Evolutionary conservation across 2,888 invertebrate genomes (phyloP).

Genomic region (Atherix ibis): DNA sequence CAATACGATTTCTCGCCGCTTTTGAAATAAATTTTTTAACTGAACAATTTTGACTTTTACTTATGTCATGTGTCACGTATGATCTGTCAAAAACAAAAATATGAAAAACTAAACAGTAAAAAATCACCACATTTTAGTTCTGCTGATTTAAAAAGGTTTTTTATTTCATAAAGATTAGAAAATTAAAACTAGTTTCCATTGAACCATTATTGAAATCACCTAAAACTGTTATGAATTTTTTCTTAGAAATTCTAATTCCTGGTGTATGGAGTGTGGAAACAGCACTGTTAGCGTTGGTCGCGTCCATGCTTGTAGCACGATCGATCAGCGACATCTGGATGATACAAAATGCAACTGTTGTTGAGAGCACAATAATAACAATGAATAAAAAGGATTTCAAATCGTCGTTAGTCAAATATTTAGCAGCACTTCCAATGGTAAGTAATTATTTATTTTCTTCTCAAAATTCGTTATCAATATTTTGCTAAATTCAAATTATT

Average conservation of each 20-base stretch:
- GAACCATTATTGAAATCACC: no score
- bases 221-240: no score
- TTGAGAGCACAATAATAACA: conserved; percentile 90
- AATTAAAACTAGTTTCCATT: no score
- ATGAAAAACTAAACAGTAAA: no score
- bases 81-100: no score
- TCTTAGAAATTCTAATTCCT: conserved; percentile 55
- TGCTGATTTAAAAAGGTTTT: no score
- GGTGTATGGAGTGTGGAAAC: conserved; percentile 61
- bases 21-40: no score
- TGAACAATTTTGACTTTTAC: no score
- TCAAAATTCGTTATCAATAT: not conserved
- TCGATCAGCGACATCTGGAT: conserved; percentile 96
- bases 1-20: no score
- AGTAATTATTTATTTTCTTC: conserved; percentile 22
- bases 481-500: conserved; percentile 3
- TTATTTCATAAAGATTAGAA: no score
- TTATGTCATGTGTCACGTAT: no score
- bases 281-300: conserved; percentile 57
- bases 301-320: conserved; percentile 64
- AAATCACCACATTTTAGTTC: no score
- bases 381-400: conserved; percentile 67
- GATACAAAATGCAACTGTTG: conserved; percentile 83
- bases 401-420: conserved; percentile 55
- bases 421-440: conserved; percentile 76